A percentile compares a stretch with the other conserved stretches of the same genome.
These are phyloP conservation scores for Esox niger DNA, from an alignment of 2,113 vertebrate species.

Conservation along the genomic window DNA sequence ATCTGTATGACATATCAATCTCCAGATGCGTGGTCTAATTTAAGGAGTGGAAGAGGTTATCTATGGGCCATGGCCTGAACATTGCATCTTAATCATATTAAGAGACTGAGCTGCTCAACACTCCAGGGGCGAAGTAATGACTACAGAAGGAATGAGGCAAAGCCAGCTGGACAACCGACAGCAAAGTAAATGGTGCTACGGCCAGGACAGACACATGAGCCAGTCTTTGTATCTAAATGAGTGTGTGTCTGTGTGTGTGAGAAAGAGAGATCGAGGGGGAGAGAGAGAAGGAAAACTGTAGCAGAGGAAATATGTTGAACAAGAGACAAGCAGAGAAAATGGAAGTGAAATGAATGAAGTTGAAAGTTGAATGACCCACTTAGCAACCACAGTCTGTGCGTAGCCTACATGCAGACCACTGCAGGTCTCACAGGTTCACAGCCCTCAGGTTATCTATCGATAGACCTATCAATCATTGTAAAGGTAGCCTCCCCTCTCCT, in stretches of 20 bases:
- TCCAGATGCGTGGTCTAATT: neutral
- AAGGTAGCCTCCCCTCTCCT: slow-evolving; percentile 10
- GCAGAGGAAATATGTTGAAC: neutral
- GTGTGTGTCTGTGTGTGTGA: slow-evolving; percentile 9
- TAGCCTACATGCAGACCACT: neutral
- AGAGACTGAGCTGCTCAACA: slow-evolving; percentile 3
- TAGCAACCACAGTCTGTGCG: slow-evolving; percentile 1
- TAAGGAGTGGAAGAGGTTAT: neutral
- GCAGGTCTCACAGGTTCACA: neutral
- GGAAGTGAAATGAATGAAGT: slow-evolving; percentile 16
- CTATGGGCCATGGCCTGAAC: neutral
- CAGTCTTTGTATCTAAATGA: neutral
- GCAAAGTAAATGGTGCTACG: neutral
- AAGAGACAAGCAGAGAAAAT: slow-evolving; percentile 12
- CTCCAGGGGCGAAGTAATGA: neutral
- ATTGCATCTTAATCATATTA: slow-evolving; percentile 17
- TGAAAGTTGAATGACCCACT: slow-evolving; percentile 11
- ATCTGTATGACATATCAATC: neutral
- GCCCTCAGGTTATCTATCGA: slow-evolving; percentile 16
- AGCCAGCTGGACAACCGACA: neutral
- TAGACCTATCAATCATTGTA: slow-evolving; percentile 60
- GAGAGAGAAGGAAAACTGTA: neutral
- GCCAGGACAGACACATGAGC: neutral
- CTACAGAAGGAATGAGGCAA: neutral
- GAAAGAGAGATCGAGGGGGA: neutral